phyloP scores from a whole-genome alignment of 1,140 invertebrate species.

The Ceratoteleas bidentatus region DNA sequence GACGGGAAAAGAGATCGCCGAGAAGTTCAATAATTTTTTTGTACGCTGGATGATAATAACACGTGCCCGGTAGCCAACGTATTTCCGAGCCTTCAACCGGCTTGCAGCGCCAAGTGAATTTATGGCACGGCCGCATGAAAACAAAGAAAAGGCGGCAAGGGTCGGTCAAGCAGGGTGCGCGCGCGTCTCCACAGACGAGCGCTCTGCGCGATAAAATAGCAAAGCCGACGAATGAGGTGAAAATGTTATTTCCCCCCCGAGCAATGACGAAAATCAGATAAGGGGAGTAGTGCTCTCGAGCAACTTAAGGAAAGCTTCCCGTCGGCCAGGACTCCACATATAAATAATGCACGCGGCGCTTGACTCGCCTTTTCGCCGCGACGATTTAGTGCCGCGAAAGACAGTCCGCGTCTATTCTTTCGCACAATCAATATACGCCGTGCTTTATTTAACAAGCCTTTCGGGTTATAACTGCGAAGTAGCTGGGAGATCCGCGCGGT shows the following conservation, averaged over 20 bases:
- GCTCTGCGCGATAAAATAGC: conserved; percentile 47
- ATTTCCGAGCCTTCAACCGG: conserved; percentile 33
- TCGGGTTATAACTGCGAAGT: no score
- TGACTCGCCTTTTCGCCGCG: conserved; percentile 2
- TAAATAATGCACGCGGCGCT: conserved; percentile 52
- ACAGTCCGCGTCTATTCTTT: no score
- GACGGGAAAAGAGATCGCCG: neutral
- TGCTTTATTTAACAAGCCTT: no score
- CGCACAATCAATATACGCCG: no score
- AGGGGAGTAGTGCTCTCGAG: conserved; percentile 53
- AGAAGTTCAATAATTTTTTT: conserved; percentile 35
- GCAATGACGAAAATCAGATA: conserved; percentile 63
- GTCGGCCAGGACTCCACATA: conserved; percentile 47
- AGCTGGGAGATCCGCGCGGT: no score
- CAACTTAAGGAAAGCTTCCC: conserved; percentile 34
- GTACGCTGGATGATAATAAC: conserved; percentile 37
- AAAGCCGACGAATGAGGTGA: conserved; percentile 58
- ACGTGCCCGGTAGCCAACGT: conserved; percentile 25
- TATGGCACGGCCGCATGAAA: conserved; percentile 55
- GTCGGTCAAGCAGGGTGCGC: conserved; percentile 25
- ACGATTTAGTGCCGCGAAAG: no score
- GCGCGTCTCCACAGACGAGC: neutral
- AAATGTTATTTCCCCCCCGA: conserved; percentile 46
- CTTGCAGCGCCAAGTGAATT: conserved; percentile 33
- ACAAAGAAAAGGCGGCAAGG: conserved; percentile 50